Evolutionary conservation across 2,113 vertebrate species (phyloP).

Genomic region (Mastomys coucha): DNA sequence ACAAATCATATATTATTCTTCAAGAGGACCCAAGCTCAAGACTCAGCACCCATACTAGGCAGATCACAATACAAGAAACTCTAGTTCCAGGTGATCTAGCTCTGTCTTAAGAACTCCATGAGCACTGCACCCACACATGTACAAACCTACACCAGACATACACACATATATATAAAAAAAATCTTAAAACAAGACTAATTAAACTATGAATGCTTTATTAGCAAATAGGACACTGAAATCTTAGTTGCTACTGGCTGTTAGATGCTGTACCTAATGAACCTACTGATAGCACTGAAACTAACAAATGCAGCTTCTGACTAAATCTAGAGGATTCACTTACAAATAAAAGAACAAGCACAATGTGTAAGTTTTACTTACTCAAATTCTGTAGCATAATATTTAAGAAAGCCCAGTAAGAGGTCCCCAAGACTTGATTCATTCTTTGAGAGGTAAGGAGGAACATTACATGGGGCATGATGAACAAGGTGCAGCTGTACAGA

Average conservation of each 20-base stretch:
- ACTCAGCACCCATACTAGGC: neutral
- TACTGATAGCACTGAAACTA: neutral
- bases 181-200: neutral
- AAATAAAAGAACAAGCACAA: conserved; percentile 31
- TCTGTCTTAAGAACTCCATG: neutral
- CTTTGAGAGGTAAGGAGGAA: conserved; percentile 93
- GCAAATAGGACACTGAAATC: neutral
- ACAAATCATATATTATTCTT: neutral
- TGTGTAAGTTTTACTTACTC: conserved; percentile 89
- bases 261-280: conserved; percentile 8
- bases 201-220: conserved; percentile 14
- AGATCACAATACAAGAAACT: neutral
- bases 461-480: conserved; percentile 89
- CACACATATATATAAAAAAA: neutral
- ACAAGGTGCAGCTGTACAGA: conserved; percentile 92
- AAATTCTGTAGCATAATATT: conserved; percentile 95
- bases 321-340: conserved; percentile 31
- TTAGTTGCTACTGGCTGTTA: conserved; percentile 4
- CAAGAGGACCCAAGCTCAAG: neutral
- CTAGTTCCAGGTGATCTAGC: neutral
- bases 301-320: conserved; percentile 25
- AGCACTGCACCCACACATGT: neutral
- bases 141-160: neutral
- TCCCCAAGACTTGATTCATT: conserved; percentile 94
- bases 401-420: conserved; percentile 95